phyloP scores from a whole-genome alignment of 2,888 invertebrate genomes.

The Tupiocoris notatus region DNA sequence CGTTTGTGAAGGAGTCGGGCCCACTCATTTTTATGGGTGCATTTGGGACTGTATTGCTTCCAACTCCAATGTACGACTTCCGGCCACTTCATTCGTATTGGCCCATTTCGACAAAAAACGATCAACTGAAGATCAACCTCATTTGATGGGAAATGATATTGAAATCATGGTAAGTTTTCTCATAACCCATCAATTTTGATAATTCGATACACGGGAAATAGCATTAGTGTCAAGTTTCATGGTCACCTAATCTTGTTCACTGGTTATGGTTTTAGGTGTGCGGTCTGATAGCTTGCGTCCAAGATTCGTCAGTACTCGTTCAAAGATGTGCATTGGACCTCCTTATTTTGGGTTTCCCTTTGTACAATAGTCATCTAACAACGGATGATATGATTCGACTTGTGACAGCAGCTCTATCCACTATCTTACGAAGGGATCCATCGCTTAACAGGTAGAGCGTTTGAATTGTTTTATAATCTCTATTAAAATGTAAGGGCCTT shows the following conservation, averaged over 20 bases:
- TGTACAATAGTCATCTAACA: slow-evolving; percentile 72
- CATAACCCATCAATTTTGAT: too few relatives aligned
- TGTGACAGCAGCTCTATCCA: slow-evolving; percentile 70
- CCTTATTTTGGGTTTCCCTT: slow-evolving; percentile 76
- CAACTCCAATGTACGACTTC: slow-evolving; percentile 75
- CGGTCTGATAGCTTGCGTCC: slow-evolving; percentile 74
- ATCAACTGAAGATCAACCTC: slow-evolving; percentile 76
- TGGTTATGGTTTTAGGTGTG: slow-evolving; percentile 67
- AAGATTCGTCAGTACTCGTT: slow-evolving; percentile 76
- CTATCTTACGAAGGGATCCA: slow-evolving; percentile 82
- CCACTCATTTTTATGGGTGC: slow-evolving; percentile 78
- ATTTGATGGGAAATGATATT: slow-evolving; percentile 79
- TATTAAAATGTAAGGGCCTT: too few relatives aligned
- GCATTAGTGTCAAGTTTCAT: too few relatives aligned
- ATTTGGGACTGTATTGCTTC: slow-evolving; percentile 84
- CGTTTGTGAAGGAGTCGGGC: slow-evolving; percentile 73
- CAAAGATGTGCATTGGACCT: slow-evolving; percentile 84
- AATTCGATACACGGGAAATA: too few relatives aligned
- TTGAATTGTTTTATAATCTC: too few relatives aligned
- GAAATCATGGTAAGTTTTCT: slow-evolving; percentile 75
- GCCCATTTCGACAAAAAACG: slow-evolving; percentile 76
- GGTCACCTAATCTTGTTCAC: not conserved
- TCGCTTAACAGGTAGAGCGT: slow-evolving; percentile 83
- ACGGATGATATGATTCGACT: slow-evolving; percentile 69
- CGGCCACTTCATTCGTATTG: slow-evolving; percentile 77